A percentile compares a stretch with the other conserved stretches of the same genome.
Evolutionary conservation across 2,888 invertebrate genomes (phyloP).

Genomic region (Deilephila elpenor): DNA sequence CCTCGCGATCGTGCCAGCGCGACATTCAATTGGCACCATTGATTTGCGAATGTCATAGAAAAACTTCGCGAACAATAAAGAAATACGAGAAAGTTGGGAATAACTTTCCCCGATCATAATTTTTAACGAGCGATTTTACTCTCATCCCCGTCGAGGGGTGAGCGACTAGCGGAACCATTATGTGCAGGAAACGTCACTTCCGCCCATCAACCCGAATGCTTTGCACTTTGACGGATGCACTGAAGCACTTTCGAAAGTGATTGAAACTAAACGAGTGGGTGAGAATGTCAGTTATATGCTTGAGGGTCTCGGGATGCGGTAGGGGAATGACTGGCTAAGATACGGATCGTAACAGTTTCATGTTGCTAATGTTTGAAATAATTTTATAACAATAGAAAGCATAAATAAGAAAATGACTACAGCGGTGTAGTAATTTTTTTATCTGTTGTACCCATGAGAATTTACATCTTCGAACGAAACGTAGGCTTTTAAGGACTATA

Average conservation of each 20-base stretch:
- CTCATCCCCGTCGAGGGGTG: constrained; percentile 58
- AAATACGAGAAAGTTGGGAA: constrained; percentile 39
- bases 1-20: constrained; percentile 7
- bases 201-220: constrained; percentile 80
- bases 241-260: constrained; percentile 24
- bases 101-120: constrained; percentile 51
- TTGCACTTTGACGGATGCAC: constrained; percentile 78
- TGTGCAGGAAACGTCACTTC: constrained; percentile 80
- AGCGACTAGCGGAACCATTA: constrained; percentile 73
- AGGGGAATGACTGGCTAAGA: not conserved
- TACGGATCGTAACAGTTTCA: not conserved
- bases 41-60: constrained; percentile 15
- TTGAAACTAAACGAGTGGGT: constrained; percentile 9
- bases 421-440: too few species aligned
- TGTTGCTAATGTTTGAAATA: not conserved
- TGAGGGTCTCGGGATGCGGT: not conserved
- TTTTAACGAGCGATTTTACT: constrained; percentile 69
- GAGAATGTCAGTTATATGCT: constrained; percentile 7
- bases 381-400: not conserved
- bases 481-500: too few species aligned
- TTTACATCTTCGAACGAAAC: too few species aligned
- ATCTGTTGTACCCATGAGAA: too few species aligned
- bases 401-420: too few species aligned
- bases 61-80: constrained; percentile 10
- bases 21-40: constrained; percentile 23